Base-by-base conservation (phyloP, 2,888 invertebrate genomes). In the Plutella xylostella region DNA sequence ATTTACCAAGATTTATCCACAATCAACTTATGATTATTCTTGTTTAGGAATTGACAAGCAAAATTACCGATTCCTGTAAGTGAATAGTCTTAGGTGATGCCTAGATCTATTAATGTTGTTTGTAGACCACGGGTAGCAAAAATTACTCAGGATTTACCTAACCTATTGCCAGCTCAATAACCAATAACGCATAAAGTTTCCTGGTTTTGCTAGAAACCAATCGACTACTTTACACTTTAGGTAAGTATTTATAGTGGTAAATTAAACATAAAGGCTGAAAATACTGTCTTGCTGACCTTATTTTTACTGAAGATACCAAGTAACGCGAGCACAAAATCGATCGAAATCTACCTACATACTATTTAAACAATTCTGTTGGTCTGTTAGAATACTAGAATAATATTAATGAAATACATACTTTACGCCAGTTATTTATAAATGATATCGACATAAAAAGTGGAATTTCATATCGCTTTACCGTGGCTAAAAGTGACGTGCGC, bases 401-500 rank as follows among this genome's bases (percentile, higher is more conserved):
- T 12, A 12, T 37, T n/a, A 28, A 4, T n/a, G n/a, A 28, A 14
- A 14, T 34, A 34, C 14, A 5, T 33, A 7, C 17, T 4, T 2
- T 7, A 25, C 3, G 15, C 14, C 14, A 14, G 14, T 11, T 4
- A 11, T n/a, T 19, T 2, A 48, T 18, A 38, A 30, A 19, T 20
- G 30, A 37, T 20, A 37, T 28, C n/a, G 34, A 37, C n/a, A 37
- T n/a, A 18, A 14, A 15, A 40, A 45, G 33, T 44, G 39, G 20
- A 21, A 46, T 45, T 39, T 39, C 39, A 25, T 28, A 39, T 25
- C 39, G 39, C 12, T 37, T 11, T n/a, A n/a, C 37, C 9, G 37
- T 39, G 9, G 14, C 14, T 14, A 39, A 39, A n/a, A n/a, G n/a
- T 39, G 39, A 39, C 39, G 39, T 25, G 15, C 39, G 25, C 22